Conservation (phyloP, 64 coral and sea anemone species). For the Catalaphyllia jardinei region DNA sequence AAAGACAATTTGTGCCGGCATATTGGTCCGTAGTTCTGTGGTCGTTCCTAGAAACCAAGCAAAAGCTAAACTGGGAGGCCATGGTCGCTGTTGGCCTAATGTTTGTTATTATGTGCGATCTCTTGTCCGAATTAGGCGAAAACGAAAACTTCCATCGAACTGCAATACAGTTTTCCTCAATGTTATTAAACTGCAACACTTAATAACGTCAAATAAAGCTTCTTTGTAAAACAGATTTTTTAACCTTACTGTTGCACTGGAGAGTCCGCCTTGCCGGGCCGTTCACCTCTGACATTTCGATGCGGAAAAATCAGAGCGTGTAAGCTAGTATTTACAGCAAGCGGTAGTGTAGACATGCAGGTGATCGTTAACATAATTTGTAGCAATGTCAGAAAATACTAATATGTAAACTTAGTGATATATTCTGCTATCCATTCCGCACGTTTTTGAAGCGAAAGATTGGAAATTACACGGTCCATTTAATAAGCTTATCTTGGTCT, state of each 20-base stretch:
- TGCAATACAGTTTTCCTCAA: neutral
- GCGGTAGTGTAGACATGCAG: too few relatives aligned
- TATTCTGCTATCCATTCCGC: neutral
- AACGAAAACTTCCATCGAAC: neutral
- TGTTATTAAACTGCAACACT: neutral
- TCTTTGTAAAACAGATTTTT: neutral
- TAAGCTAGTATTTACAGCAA: neutral
- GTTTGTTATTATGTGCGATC: neutral
- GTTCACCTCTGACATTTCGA: constrained; percentile 14
- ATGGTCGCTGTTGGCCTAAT: neutral
- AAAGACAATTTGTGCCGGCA: neutral
- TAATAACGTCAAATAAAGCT: neutral
- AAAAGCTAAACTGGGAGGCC: neutral
- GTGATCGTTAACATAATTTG: neutral
- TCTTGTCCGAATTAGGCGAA: neutral
- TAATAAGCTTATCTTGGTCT: constrained; percentile 12
- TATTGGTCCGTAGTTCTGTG: neutral
- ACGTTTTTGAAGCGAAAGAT: neutral
- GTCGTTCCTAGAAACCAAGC: neutral
- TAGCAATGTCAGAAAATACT: neutral
- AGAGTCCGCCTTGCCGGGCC: neutral
- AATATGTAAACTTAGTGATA: neutral
- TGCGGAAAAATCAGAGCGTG: neutral
- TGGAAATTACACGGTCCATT: neutral
- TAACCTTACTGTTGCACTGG: neutral